Evolutionary conservation across 2,888 invertebrate species (phyloP).

Genomic region (Meganola albula): DNA sequence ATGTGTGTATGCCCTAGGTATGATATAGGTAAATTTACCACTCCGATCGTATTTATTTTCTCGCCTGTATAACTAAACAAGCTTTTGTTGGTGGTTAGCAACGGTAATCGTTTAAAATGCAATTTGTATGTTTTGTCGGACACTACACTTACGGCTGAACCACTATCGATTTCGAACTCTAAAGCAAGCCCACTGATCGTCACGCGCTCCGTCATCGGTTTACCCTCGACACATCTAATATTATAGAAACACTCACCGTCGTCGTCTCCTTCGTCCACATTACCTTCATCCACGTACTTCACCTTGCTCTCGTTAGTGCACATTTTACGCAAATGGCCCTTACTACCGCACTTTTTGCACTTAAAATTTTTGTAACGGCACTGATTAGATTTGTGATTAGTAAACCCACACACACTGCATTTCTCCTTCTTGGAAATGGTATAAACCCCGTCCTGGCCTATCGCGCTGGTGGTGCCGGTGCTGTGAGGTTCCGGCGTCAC

Average conservation of each 20-base stretch:
- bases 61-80: no score
- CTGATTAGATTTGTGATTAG: constrained; percentile 15
- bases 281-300: constrained; percentile 14
- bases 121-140: constrained; percentile 2
- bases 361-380: constrained; percentile 18
- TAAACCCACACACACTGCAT: constrained; percentile 23
- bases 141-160: constrained; percentile 5
- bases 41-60: no score
- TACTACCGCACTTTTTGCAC: constrained; percentile 15
- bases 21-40: constrained; percentile 1
- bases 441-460: constrained; percentile 1
- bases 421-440: constrained; percentile 15
- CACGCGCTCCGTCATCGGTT: constrained; percentile 19
- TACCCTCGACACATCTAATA: constrained; percentile 15
- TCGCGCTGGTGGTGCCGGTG: constrained; percentile 2
- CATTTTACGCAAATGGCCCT: no score
- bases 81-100: no score
- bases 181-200: constrained; percentile 9
- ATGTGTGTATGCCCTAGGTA: constrained; percentile 1
- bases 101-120: no score
- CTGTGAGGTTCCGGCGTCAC: constrained; percentile 5
- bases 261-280: constrained; percentile 12
- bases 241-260: constrained; percentile 22
- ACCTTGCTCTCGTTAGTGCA: no score
- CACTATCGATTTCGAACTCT: constrained; percentile 8